phyloP scores from a whole-genome alignment of 2,797 vertebrate species.

The Thamnophis elegans region DNA sequence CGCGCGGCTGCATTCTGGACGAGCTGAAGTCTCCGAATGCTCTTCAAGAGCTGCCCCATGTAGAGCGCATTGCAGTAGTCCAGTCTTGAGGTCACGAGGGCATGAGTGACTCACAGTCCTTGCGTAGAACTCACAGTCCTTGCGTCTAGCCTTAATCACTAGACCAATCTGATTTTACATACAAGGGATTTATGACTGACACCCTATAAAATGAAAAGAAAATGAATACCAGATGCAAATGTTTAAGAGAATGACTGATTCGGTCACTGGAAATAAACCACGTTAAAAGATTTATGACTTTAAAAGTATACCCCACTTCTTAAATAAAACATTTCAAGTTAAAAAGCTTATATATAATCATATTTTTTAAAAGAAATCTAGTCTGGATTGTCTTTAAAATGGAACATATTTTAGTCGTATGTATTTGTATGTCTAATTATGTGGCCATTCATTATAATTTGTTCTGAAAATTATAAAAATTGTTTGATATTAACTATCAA shows the following conservation, averaged over 20 bases:
- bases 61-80: no score
- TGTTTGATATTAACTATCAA: not conserved
- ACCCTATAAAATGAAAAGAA: constrained; percentile 54
- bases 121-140: not conserved
- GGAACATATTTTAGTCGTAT: constrained; percentile 6
- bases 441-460: not conserved
- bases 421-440: constrained; percentile 9
- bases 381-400: constrained; percentile 24
- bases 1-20: no score
- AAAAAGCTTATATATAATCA: constrained; percentile 63
- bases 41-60: no score
- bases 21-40: no score
- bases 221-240: constrained; percentile 59
- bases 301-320: constrained; percentile 67
- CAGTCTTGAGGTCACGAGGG: no score
- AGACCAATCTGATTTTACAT: constrained; percentile 28
- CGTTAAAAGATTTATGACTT: constrained; percentile 69
- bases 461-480: not conserved
- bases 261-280: constrained; percentile 62
- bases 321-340: constrained; percentile 61
- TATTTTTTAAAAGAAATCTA: constrained; percentile 36
- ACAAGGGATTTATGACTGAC: constrained; percentile 44
- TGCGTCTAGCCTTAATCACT: not conserved
- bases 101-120: no score
- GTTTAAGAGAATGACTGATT: constrained; percentile 57